A percentile compares a stretch with the other conserved stretches of the same genome.
phyloP scores from a whole-genome alignment of 2,113 vertebrate genomes.

The Caranx ignobilis region DNA sequence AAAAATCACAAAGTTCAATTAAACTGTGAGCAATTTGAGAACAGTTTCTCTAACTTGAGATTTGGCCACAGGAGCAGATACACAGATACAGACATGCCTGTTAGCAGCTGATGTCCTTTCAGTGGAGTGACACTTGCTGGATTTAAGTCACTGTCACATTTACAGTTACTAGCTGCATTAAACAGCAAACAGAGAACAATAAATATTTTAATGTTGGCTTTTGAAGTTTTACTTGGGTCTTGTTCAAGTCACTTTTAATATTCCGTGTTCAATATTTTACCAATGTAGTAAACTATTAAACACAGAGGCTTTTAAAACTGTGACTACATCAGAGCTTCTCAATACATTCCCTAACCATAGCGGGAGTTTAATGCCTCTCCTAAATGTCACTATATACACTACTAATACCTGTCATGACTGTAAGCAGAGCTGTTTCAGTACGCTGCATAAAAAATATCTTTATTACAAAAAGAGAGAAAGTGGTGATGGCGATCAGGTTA shows the following conservation, averaged over 20 bases:
- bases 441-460: not conserved
- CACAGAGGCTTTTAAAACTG: not conserved
- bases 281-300: conserved; percentile 1
- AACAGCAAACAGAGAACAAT: not conserved
- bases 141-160: conserved; percentile 3
- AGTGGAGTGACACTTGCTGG: conserved; percentile 2
- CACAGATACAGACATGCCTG: not conserved
- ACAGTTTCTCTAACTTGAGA: not conserved
- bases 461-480: conserved; percentile 7
- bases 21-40: not conserved
- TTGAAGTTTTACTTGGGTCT: not conserved
- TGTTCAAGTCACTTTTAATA: not conserved
- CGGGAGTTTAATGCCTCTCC: not conserved
- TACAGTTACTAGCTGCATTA: conserved; percentile 17
- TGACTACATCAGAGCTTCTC: not conserved
- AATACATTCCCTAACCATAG: not conserved
- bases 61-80: not conserved
- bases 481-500: conserved; percentile 43
- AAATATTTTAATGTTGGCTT: conserved; percentile 29
- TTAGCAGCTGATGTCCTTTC: not conserved
- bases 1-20: not conserved
- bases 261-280: not conserved
- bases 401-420: not conserved
- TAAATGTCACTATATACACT: not conserved
- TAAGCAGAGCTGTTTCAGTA: not conserved